Percentiles rank a stretch among this genome's conserved stretches.
phyloP scores from a whole-genome alignment of 1,140 invertebrate species.

The Dreissena polymorpha region DNA sequence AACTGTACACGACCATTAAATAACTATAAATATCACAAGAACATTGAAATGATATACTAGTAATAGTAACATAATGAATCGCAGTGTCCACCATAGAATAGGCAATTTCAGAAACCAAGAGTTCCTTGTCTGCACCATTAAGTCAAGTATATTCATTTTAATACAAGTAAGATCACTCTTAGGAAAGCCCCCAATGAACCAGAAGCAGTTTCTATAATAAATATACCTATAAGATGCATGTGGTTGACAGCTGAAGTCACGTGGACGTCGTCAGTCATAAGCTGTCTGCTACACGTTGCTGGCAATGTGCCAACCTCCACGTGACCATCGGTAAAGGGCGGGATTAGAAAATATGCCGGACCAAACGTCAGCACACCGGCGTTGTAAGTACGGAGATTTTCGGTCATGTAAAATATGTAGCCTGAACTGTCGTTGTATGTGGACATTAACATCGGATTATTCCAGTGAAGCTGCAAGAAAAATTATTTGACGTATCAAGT shows the following conservation, averaged over 20 bases:
- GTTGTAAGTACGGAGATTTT: constrained; percentile 58
- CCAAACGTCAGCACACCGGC: constrained; percentile 60
- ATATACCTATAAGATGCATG: constrained; percentile 64
- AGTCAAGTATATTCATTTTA: no score
- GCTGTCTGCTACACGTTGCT: constrained; percentile 53
- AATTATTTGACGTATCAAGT: neutral
- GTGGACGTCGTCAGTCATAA: constrained; percentile 55
- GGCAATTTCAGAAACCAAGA: no score
- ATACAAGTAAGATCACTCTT: no score
- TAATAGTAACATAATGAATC: no score
- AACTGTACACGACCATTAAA: no score
- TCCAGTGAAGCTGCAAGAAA: constrained; percentile 65
- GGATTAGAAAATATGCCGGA: constrained; percentile 55
- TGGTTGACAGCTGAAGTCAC: constrained; percentile 55
- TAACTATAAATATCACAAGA: no score
- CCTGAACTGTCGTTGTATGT: constrained; percentile 63
- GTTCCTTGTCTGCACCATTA: no score
- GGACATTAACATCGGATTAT: constrained; percentile 55
- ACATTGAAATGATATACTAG: no score
- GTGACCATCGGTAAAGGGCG: constrained; percentile 30
- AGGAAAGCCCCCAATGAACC: no score
- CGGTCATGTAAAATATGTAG: constrained; percentile 61
- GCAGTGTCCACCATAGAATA: no score
- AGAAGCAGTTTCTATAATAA: no score
- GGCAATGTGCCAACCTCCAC: constrained; percentile 34